Evolutionary conservation across 2,888 invertebrate species (phyloP).

Genomic region (Spisula solida): DNA sequence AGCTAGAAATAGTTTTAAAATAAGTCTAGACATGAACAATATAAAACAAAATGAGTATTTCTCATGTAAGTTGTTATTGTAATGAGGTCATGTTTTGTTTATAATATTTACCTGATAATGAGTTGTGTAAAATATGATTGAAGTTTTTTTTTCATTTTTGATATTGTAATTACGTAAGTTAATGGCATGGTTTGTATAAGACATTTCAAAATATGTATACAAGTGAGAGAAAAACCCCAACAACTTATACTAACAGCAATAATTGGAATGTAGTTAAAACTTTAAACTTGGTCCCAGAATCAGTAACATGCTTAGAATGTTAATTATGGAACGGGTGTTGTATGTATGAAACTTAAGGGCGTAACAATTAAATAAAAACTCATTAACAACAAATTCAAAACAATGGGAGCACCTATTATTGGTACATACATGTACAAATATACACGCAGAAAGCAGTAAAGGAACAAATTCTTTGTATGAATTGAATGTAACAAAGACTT

Average conservation of each 20-base stretch:
- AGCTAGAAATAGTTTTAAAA: too few relatives aligned
- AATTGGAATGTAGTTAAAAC: background rate
- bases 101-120: too few relatives aligned
- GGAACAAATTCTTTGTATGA: background rate
- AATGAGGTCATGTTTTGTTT: too few relatives aligned
- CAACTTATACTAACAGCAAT: background rate
- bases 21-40: too few relatives aligned
- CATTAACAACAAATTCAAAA: conserved; percentile 7
- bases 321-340: background rate
- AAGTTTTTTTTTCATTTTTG: too few relatives aligned
- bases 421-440: background rate
- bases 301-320: background rate
- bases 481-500: background rate
- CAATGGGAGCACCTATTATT: background rate
- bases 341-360: background rate
- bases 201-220: too few relatives aligned
- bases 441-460: background rate
- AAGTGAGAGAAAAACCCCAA: too few relatives aligned
- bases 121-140: too few relatives aligned
- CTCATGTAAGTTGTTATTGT: too few relatives aligned
- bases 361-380: background rate
- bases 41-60: too few relatives aligned
- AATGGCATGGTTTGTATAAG: too few relatives aligned
- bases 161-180: too few relatives aligned
- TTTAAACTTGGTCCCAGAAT: background rate